Evolutionary conservation across 2,113 vertebrate species (phyloP).

Genomic region (Amazona guildingii): DNA sequence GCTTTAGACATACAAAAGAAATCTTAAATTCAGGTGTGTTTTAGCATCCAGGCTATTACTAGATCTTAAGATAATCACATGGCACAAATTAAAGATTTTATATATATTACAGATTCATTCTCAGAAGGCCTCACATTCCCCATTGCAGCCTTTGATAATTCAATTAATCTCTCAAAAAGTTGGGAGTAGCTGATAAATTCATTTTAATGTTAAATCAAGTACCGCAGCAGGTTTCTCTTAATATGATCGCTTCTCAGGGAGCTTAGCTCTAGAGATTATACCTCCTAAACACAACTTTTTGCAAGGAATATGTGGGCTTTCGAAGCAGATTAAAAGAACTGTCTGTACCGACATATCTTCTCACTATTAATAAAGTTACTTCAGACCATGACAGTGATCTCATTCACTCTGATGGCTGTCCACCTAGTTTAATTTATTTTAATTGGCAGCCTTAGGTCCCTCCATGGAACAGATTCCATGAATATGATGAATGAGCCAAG

Average conservation of each 20-base stretch:
- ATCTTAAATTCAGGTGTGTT: background rate
- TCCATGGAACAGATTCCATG: background rate
- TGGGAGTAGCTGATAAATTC: slow-evolving; percentile 52
- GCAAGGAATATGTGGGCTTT: background rate
- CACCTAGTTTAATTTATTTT: slow-evolving; percentile 47
- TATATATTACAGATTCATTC: slow-evolving; percentile 39
- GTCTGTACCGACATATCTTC: background rate
- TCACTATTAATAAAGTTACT: slow-evolving; percentile 48
- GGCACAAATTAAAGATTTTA: slow-evolving; percentile 25
- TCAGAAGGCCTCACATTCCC: slow-evolving; percentile 36
- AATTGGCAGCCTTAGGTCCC: slow-evolving; percentile 21
- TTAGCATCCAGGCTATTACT: background rate
- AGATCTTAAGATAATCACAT: slow-evolving; percentile 8
- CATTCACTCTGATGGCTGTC: background rate
- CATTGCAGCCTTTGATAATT: slow-evolving; percentile 49
- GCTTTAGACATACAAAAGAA: background rate
- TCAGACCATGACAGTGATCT: slow-evolving; percentile 2
- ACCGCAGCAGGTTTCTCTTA: slow-evolving; percentile 48
- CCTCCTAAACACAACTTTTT: slow-evolving; percentile 26
- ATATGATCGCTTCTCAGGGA: slow-evolving; percentile 44
- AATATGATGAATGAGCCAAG: slow-evolving; percentile 20
- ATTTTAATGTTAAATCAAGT: slow-evolving; percentile 53
- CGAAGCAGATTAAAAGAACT: slow-evolving; percentile 51
- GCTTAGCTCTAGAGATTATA: slow-evolving; percentile 10
- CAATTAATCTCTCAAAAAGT: slow-evolving; percentile 54